Base-by-base conservation (phyloP, 2,888 invertebrate species). In the Dynastes maya region DNA sequence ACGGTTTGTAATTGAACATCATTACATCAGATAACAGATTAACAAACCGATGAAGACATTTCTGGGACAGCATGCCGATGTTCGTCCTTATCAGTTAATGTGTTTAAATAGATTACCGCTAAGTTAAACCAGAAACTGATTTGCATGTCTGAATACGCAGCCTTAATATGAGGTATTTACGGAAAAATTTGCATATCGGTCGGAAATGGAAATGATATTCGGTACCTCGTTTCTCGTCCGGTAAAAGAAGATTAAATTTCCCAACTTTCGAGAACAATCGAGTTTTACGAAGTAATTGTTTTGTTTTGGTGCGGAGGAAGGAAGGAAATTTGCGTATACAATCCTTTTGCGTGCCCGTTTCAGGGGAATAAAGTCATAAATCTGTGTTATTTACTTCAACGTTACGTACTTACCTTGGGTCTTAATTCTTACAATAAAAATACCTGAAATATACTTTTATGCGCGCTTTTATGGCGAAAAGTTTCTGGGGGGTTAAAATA, bases 141-240 rank as follows among this genome's bases (percentile, higher is more conserved):
- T 71, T 71, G 40, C 71, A 71, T 71, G 37, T 55, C 37, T 71
- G 58, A 71, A 55, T 71, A 71, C 53, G 55, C 32, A 71, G 32
- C 71, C 55, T 55, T 32, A 70, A 32, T 70, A n/a, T 55, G 6
- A n/a, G 55, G 53, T 71, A 71, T 71, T 71, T 71, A 22, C 55
- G 58, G 16, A 71, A 16, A 32, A 32, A 71, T 71, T 71, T 55
- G 55, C 71, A 71, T 71, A 71, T 22, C 37, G 37, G 6, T 37
- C 37, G 22, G 11, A 71, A 37, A 37, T 32, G 53, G 37, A 58
- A 58, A 22, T 40, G 9, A 16, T 22, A 22, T 55, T 22, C 13
- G n/a, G 53, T 53, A 6, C 22, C 16, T 65, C 22, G 40, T n/a
- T 65, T 64, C n/a, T 11, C 2, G 9, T 40, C 3, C 13, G 22